phyloP scores from a whole-genome alignment of 2,113 vertebrate genomes.

The Papio anubis region DNA sequence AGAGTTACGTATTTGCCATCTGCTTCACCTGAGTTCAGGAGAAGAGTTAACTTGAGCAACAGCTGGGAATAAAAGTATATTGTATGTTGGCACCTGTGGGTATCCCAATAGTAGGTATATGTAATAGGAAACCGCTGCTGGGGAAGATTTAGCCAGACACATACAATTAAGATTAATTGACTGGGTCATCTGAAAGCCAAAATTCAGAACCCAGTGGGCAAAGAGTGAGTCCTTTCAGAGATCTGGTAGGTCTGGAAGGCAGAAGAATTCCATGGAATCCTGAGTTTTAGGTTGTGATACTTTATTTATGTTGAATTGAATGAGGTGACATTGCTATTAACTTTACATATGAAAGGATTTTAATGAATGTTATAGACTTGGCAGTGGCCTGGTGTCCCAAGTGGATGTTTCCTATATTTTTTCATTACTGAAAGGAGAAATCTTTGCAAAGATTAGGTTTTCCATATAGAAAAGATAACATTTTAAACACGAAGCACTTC shows the following conservation, averaged over 20 bases:
- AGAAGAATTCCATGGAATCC: neutral
- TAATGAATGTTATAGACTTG: neutral
- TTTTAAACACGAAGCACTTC: conserved; percentile 36
- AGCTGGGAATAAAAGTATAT: conserved; percentile 63
- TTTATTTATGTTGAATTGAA: conserved; percentile 32
- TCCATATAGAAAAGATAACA: neutral
- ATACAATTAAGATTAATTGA: conserved; percentile 74
- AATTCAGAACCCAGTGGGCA: neutral
- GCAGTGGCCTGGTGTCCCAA: neutral
- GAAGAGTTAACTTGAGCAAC: conserved; percentile 61
- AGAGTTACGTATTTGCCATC: conserved; percentile 31
- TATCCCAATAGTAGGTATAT: conserved; percentile 54
- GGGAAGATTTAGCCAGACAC: conserved; percentile 53
- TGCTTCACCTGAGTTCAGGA: conserved; percentile 33
- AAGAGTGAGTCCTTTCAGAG: neutral
- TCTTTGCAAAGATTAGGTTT: conserved; percentile 33
- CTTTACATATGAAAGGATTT: conserved; percentile 9
- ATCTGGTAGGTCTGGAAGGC: neutral
- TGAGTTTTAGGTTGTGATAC: conserved; percentile 4
- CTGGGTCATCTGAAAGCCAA: conserved; percentile 46
- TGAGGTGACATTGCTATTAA: neutral
- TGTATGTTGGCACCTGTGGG: conserved; percentile 61
- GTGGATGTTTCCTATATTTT: neutral
- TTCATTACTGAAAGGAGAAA: conserved; percentile 22
- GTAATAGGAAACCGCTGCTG: conserved; percentile 72